Conservation (phyloP, 37 sponge, comb jelly and placozoan species). For the Spongilla lacustris region DNA sequence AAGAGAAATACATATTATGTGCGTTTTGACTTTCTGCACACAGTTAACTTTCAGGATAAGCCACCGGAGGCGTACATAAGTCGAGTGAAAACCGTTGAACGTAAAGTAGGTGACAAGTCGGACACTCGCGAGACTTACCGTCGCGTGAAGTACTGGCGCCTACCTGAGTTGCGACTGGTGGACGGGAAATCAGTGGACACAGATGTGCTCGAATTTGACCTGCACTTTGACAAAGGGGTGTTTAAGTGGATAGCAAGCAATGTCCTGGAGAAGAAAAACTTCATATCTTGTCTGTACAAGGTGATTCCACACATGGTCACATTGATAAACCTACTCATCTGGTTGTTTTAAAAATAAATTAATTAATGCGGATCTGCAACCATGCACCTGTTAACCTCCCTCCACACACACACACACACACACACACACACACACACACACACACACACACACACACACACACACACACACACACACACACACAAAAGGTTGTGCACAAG, state of each 20-base stretch:
- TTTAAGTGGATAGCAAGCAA: slow-evolving; percentile 79
- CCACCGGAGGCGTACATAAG: slow-evolving; percentile 47
- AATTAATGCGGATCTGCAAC: too few relatives aligned
- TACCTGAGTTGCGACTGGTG: slow-evolving; percentile 64
- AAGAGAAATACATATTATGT: neutral
- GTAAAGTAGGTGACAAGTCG: slow-evolving; percentile 17
- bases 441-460: too few relatives aligned
- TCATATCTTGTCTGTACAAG: slow-evolving; percentile 72
- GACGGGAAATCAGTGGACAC: slow-evolving; percentile 65
- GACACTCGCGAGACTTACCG: slow-evolving; percentile 28
- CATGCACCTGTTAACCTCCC: too few relatives aligned
- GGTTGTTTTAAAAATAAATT: too few relatives aligned
- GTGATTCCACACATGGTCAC: too few relatives aligned
- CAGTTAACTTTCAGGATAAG: slow-evolving; percentile 48
- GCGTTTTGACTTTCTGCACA: neutral
- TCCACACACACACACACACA: too few relatives aligned
- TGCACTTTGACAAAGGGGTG: slow-evolving; percentile 73
- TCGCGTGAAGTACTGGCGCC: slow-evolving; percentile 67
- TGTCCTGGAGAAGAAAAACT: slow-evolving; percentile 76
- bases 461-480: too few relatives aligned
- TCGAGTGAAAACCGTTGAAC: slow-evolving; percentile 56
- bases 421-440: too few relatives aligned
- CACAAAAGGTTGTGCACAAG: slow-evolving; percentile 56
- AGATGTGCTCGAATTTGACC: slow-evolving; percentile 65
- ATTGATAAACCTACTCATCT: too few relatives aligned